Conservation (phyloP, 2,113 vertebrate genomes). For the Nicator chloris region DNA sequence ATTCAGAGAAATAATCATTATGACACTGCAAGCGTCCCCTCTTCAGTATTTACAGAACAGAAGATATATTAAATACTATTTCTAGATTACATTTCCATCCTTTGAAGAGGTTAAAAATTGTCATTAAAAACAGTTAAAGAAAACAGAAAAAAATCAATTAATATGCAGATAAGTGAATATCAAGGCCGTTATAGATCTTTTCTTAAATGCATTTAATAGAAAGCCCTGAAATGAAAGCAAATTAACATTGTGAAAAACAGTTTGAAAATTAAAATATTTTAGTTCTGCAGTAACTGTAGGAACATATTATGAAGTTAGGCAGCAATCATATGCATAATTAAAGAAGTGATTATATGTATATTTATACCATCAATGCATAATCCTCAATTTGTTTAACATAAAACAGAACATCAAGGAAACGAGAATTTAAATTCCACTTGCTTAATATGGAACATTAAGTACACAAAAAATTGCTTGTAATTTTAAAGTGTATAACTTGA, state of each 20-base stretch:
- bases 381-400: slow-evolving; percentile 68
- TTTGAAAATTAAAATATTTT: slow-evolving; percentile 63
- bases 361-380: slow-evolving; percentile 69
- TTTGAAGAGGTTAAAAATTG: slow-evolving; percentile 34
- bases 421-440: slow-evolving; percentile 57
- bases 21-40: not conserved
- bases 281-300: slow-evolving; percentile 52
- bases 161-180: slow-evolving; percentile 14
- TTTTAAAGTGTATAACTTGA: slow-evolving; percentile 40
- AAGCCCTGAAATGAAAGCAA: slow-evolving; percentile 14
- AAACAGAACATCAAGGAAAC: slow-evolving; percentile 68
- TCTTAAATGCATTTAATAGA: not conserved
- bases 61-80: slow-evolving; percentile 3
- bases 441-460: slow-evolving; percentile 64
- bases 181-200: not conserved
- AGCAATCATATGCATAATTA: slow-evolving; percentile 71
- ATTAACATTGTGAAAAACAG: slow-evolving; percentile 44
- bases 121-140: slow-evolving; percentile 19
- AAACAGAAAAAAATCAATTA: not conserved
- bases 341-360: slow-evolving; percentile 71
- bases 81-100: not conserved
- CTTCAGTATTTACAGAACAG: not conserved
- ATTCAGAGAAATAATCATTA: not conserved
- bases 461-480: slow-evolving; percentile 33
- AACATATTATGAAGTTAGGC: slow-evolving; percentile 56